Evolutionary conservation across 1,140 invertebrate genomes (phyloP).

Genomic region (Drosophila grimshawi): DNA sequence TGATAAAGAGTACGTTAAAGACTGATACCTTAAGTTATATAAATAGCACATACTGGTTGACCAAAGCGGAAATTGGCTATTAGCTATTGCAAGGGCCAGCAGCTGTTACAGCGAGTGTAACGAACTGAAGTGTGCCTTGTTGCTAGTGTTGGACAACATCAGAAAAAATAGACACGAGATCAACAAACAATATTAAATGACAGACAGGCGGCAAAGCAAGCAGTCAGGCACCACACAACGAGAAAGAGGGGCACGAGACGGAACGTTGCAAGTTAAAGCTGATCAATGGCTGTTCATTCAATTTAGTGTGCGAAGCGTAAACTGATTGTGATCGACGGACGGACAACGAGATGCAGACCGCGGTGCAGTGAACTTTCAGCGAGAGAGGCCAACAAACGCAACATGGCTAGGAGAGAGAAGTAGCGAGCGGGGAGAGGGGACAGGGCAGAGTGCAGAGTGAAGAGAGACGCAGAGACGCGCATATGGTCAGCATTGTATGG

Average conservation of each 20-base stretch:
- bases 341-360: slow-evolving; percentile 45
- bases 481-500: slow-evolving; percentile 52
- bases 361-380: slow-evolving; percentile 42
- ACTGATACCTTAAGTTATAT: slow-evolving; percentile 16
- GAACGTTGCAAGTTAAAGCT: slow-evolving; percentile 20
- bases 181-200: slow-evolving; percentile 56
- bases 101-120: slow-evolving; percentile 49
- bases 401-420: slow-evolving; percentile 44
- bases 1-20: slow-evolving; percentile 22
- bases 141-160: slow-evolving; percentile 57
- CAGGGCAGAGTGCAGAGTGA: neutral
- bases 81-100: slow-evolving; percentile 52
- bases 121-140: slow-evolving; percentile 2
- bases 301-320: slow-evolving; percentile 76
- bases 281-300: slow-evolving; percentile 76
- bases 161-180: slow-evolving; percentile 10
- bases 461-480: slow-evolving; percentile 1
- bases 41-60: slow-evolving; percentile 50
- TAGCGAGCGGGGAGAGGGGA: slow-evolving; percentile 6
- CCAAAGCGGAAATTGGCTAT: slow-evolving; percentile 72
- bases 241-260: neutral
- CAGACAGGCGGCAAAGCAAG: slow-evolving; percentile 20
- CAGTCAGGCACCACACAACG: neutral
- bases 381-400: slow-evolving; percentile 76
- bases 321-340: slow-evolving; percentile 76